Evolutionary conservation across 2,797 vertebrate species (phyloP).

Genomic region (Podargus strigoides): DNA sequence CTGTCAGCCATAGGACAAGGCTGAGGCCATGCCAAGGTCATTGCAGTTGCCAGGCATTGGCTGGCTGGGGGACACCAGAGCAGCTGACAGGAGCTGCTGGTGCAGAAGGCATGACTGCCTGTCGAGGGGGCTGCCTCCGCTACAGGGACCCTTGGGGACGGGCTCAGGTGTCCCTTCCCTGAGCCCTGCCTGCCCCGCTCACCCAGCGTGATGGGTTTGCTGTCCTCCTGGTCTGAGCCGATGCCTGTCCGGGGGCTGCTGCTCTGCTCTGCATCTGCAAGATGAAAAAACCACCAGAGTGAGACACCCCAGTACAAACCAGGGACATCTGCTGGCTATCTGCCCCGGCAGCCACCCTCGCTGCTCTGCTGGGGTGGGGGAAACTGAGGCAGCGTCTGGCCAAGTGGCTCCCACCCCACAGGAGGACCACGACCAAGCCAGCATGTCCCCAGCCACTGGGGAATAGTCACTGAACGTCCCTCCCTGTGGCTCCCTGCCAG

Average conservation of each 20-base stretch:
- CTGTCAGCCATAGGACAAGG: not conserved
- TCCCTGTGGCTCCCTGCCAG: fast-evolving
- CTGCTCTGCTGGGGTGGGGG: not conserved
- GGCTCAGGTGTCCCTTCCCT: not conserved
- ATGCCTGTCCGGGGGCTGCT: slow-evolving; percentile 88
- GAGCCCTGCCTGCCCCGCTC: not conserved
- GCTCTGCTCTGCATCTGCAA: slow-evolving; percentile 88
- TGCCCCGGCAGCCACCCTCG: fast-evolving
- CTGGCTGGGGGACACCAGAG: not conserved
- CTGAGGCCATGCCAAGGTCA: not conserved
- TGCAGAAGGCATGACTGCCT: fast-evolving
- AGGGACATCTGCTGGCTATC: too few species aligned
- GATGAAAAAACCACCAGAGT: not conserved
- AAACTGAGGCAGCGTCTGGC: not conserved
- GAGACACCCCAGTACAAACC: fast-evolving
- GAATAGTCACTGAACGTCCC: not conserved
- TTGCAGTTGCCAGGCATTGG: not conserved
- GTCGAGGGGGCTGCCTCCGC: fast-evolving
- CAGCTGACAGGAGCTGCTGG: fast-evolving
- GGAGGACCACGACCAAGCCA: not conserved
- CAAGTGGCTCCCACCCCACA: not conserved
- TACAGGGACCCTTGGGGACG: not conserved
- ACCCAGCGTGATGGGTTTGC: slow-evolving; percentile 90
- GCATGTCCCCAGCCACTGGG: fast-evolving
- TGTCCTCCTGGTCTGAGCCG: slow-evolving; percentile 92